A percentile compares a stretch with the other conserved stretches of the same genome.
phyloP scores from a whole-genome alignment of 2,113 vertebrate genomes.

The Lamprotornis superbus region DNA sequence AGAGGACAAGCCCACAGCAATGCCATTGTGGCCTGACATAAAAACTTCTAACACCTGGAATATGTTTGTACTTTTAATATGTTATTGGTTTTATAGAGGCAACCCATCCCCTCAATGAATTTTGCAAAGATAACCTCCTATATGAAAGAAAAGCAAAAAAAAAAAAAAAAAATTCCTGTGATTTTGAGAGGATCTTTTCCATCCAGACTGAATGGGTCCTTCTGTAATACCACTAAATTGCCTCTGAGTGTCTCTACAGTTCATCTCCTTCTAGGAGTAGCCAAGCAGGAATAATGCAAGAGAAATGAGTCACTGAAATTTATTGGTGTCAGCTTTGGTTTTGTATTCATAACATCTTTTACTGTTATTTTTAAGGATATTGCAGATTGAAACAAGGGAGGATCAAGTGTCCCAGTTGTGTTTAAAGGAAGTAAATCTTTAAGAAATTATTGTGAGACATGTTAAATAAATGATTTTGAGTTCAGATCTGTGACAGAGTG shows the following conservation, averaged over 20 bases:
- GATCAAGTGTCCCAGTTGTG: slow-evolving; percentile 67
- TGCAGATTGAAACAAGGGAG: slow-evolving; percentile 70
- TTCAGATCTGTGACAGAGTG: slow-evolving; percentile 44
- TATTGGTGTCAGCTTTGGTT: slow-evolving; percentile 69
- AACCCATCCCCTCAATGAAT: neutral
- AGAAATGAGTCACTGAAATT: slow-evolving; percentile 70
- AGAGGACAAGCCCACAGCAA: neutral
- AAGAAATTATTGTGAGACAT: slow-evolving; percentile 67
- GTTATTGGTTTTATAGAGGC: neutral
- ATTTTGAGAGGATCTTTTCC: neutral
- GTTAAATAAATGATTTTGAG: slow-evolving; percentile 68
- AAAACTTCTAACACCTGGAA: neutral
- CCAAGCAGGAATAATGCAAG: slow-evolving; percentile 51
- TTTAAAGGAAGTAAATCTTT: slow-evolving; percentile 72
- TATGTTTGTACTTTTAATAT: neutral
- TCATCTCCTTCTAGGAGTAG: slow-evolving; percentile 26
- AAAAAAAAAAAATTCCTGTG: neutral
- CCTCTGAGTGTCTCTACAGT: slow-evolving; percentile 72
- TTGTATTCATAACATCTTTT: slow-evolving; percentile 66
- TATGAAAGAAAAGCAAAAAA: neutral
- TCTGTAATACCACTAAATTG: slow-evolving; percentile 52
- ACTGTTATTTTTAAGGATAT: slow-evolving; percentile 70
- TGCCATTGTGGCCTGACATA: neutral
- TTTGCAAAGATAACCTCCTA: neutral
- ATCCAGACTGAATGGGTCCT: neutral